These are phyloP conservation scores for Leucopsar rothschildi DNA, from an alignment of 2,113 vertebrate genomes.

Conservation along the genomic window DNA sequence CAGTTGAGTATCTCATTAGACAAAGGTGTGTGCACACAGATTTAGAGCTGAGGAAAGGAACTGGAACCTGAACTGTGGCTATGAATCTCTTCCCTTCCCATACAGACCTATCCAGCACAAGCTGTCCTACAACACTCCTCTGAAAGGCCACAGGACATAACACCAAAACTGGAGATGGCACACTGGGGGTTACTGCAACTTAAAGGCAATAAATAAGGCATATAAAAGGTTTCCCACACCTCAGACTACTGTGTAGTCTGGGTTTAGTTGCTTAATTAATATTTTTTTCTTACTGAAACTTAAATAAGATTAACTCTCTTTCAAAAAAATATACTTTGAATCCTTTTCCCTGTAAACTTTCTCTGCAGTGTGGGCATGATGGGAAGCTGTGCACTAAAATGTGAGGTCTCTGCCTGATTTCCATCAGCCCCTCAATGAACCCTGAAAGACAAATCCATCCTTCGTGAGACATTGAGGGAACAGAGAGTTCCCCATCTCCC, in stretches of 20 bases:
- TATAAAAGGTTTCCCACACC: not conserved
- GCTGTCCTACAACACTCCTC: not conserved
- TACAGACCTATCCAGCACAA: not conserved
- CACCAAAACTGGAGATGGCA: not conserved
- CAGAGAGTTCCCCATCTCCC: not conserved
- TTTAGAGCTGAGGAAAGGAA: not conserved
- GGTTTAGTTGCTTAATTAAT: not conserved
- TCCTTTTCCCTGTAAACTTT: not conserved
- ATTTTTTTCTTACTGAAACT: not conserved
- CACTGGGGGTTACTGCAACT: not conserved
- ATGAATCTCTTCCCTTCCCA: not conserved
- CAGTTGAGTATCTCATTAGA: not conserved
- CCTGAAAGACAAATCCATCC: not conserved
- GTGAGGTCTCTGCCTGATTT: not conserved
- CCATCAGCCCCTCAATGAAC: not conserved
- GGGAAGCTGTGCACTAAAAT: not conserved
- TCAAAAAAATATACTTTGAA: not conserved
- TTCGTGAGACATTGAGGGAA: accelerated
- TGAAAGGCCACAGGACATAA: not conserved
- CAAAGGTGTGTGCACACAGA: not conserved
- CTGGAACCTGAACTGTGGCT: not conserved
- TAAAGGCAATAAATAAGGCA: not conserved
- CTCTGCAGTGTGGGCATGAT: not conserved
- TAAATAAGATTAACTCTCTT: not conserved
- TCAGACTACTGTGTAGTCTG: not conserved